Evolutionary conservation across 2,113 vertebrate genomes (phyloP).

Genomic region (Peromyscus californicus): DNA sequence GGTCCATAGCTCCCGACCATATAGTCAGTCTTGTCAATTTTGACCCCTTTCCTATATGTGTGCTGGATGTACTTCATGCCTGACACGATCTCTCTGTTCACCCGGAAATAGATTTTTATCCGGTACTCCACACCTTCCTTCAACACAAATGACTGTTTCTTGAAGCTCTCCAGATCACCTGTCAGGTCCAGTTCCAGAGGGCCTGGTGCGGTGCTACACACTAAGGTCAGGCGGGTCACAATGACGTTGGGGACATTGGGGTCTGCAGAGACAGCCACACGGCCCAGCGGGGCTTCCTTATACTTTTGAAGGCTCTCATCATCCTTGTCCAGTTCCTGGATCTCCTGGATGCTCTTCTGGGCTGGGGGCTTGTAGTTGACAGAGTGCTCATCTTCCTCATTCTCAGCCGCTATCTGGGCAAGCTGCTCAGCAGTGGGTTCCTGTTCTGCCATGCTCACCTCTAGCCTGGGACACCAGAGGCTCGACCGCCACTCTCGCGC

Average conservation of each 20-base stretch:
- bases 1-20: constrained; percentile 99
- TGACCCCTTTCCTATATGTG: constrained; percentile 93
- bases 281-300: constrained; percentile 95
- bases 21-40: constrained; percentile 95
- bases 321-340: constrained; percentile 96
- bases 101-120: constrained; percentile 98
- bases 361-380: constrained; percentile 96
- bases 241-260: constrained; percentile 92
- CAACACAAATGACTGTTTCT: constrained; percentile 94
- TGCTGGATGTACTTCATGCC: constrained; percentile 96
- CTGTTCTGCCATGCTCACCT: constrained; percentile 94
- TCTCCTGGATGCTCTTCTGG: constrained; percentile 97
- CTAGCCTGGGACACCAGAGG: constrained; percentile 59
- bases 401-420: constrained; percentile 93
- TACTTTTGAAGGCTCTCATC: constrained; percentile 98
- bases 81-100: constrained; percentile 97
- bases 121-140: constrained; percentile 98
- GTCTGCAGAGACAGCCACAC: constrained; percentile 83
- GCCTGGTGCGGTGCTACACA: constrained; percentile 90
- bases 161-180: constrained; percentile 94
- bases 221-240: constrained; percentile 94
- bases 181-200: constrained; percentile 94
- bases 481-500: too few species aligned
- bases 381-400: constrained; percentile 88
- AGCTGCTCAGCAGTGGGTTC: constrained; percentile 96